A percentile compares a stretch with the other conserved stretches of the same genome.
Evolutionary conservation across 2,888 invertebrate genomes (phyloP).

Genomic region (Abrostola tripartita): DNA sequence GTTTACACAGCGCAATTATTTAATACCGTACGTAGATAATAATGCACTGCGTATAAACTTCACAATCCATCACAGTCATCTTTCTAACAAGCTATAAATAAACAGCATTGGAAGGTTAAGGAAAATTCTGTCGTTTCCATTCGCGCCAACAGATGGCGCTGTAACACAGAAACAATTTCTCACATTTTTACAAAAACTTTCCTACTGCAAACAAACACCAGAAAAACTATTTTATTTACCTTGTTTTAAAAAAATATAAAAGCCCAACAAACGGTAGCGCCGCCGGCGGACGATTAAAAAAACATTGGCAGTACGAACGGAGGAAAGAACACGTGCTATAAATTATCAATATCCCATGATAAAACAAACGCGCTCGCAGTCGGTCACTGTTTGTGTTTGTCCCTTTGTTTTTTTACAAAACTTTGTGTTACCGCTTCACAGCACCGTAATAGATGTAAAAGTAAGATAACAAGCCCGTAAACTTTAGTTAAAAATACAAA

Average conservation of each 20-base stretch:
- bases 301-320: slow-evolving; percentile 60
- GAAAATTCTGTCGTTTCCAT: slow-evolving; percentile 11
- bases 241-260: slow-evolving; percentile 63
- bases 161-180: slow-evolving; percentile 16
- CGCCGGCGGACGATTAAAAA: slow-evolving; percentile 69
- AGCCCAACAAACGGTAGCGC: slow-evolving; percentile 55
- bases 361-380: slow-evolving; percentile 75
- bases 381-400: slow-evolving; percentile 72
- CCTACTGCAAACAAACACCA: slow-evolving; percentile 36
- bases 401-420: slow-evolving; percentile 80
- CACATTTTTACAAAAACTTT: slow-evolving; percentile 29
- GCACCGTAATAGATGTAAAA: slow-evolving; percentile 43
- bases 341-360: slow-evolving; percentile 88
- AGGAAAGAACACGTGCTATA: slow-evolving; percentile 73
- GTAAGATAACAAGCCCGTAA: slow-evolving; percentile 31
- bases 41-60: neutral
- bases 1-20: neutral
- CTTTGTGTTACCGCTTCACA: slow-evolving; percentile 59
- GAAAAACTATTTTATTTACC: slow-evolving; percentile 62
- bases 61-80: slow-evolving; percentile 5
- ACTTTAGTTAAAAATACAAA: slow-evolving; percentile 18
- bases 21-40: neutral
- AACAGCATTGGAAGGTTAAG: neutral
- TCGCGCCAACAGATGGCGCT: slow-evolving; percentile 52
- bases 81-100: slow-evolving; percentile 13